These are phyloP conservation scores for Latrodectus hesperus DNA, from an alignment of 2,888 invertebrate species.

Conservation along the genomic window DNA sequence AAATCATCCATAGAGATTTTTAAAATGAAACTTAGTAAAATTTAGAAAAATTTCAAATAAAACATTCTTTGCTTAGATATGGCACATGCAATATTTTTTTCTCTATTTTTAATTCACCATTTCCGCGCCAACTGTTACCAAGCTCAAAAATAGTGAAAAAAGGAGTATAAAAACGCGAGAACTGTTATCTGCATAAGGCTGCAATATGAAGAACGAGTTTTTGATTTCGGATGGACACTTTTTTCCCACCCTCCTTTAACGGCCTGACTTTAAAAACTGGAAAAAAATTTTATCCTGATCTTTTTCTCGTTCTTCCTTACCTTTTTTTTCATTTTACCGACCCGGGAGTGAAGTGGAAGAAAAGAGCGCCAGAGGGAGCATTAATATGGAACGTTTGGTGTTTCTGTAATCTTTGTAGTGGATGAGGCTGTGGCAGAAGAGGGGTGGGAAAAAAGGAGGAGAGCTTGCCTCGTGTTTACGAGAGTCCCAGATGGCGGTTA, in stretches of 20 bases:
- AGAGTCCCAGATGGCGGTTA: slow-evolving; percentile 65
- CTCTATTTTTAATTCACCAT: too few relatives aligned
- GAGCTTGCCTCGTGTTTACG: slow-evolving; percentile 42
- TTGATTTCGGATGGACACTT: slow-evolving; percentile 53
- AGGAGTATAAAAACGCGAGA: slow-evolving; percentile 16
- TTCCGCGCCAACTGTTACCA: too few relatives aligned
- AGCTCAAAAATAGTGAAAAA: not conserved
- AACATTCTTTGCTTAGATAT: too few relatives aligned
- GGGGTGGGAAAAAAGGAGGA: slow-evolving; percentile 24
- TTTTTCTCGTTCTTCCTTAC: slow-evolving; percentile 20
- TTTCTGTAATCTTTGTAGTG: slow-evolving; percentile 59
- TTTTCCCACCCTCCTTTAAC: slow-evolving; percentile 7
- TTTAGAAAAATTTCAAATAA: too few relatives aligned
- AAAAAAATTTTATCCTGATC: slow-evolving; percentile 1
- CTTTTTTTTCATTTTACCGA: slow-evolving; percentile 13
- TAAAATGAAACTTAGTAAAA: too few relatives aligned
- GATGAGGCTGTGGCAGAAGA: slow-evolving; percentile 30
- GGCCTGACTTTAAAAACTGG: not conserved
- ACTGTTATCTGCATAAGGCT: slow-evolving; percentile 55
- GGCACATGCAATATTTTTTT: too few relatives aligned
- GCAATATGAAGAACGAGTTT: slow-evolving; percentile 54
- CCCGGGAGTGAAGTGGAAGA: slow-evolving; percentile 13
- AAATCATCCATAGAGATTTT: too few relatives aligned
- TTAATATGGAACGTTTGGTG: slow-evolving; percentile 65
- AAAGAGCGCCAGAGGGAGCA: slow-evolving; percentile 44